Conservation (phyloP, 2,797 vertebrate species). For the Protosalanx chinensis region DNA sequence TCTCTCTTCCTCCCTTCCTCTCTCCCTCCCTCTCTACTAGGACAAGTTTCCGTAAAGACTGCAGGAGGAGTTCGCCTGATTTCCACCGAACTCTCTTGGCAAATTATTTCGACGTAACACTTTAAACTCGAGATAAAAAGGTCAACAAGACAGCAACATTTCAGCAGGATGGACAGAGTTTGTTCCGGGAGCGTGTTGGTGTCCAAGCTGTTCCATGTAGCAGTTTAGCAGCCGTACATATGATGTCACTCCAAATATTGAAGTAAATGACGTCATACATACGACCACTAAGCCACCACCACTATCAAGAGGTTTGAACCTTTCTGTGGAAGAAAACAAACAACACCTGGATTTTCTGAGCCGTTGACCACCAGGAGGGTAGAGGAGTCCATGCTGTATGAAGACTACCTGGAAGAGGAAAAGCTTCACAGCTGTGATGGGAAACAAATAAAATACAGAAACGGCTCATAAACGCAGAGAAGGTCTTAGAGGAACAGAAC, state of each 20-base stretch:
- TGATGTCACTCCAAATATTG: conserved; percentile 96
- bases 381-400: not conserved
- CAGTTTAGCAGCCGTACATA: conserved; percentile 98
- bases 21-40: not conserved
- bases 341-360: not conserved
- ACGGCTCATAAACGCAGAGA: too few relatives aligned
- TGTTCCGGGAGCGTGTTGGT: conserved; percentile 11
- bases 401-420: not conserved
- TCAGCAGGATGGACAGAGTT: not conserved
- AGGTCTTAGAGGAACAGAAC: not conserved
- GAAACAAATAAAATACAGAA: too few relatives aligned
- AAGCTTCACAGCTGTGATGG: not conserved
- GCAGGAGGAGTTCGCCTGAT: not conserved
- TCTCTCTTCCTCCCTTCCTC: not conserved
- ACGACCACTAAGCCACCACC: conserved; percentile 95
- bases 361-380: too few relatives aligned
- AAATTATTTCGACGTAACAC: conserved; percentile 53
- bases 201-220: conserved; percentile 80
- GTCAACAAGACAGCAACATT: not conserved
- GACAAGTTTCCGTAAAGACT: not conserved
- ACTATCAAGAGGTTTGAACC: conserved; percentile 61
- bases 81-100: not conserved
- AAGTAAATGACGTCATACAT: conserved; percentile 98
- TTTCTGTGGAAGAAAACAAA: conserved; percentile 9
- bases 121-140: conserved; percentile 25